Evolutionary conservation across 1,140 invertebrate species (phyloP).

Genomic region (Zelostemma sp.): DNA sequence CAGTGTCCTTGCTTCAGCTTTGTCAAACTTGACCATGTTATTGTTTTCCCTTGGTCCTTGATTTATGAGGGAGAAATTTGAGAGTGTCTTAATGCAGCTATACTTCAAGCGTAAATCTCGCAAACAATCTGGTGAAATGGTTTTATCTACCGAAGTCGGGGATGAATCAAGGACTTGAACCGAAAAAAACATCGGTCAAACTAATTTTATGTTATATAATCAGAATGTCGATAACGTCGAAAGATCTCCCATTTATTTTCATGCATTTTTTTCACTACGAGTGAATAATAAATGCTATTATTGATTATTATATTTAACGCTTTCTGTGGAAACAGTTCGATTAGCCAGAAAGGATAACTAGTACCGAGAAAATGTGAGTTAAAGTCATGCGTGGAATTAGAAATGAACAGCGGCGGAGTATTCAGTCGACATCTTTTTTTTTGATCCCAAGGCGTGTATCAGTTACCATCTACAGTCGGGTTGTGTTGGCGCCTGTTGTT

Average conservation of each 20-base stretch:
- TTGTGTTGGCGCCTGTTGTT: slow-evolving; percentile 43
- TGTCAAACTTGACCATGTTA: slow-evolving; percentile 43
- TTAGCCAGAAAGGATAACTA: neutral
- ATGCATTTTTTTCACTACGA: too few relatives aligned
- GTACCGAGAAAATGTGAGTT: neutral
- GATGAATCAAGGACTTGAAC: too few relatives aligned
- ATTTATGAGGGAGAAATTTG: neutral
- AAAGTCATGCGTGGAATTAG: neutral
- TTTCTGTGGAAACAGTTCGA: neutral
- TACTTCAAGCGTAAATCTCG: neutral
- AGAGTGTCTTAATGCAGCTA: neutral
- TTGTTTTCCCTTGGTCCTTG: slow-evolving; percentile 19
- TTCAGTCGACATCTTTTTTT: slow-evolving; percentile 44
- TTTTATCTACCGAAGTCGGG: too few relatives aligned
- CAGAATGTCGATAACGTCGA: too few relatives aligned
- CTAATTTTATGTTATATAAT: too few relatives aligned
- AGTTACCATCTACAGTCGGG: slow-evolving; percentile 44
- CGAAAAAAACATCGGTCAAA: too few relatives aligned
- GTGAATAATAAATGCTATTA: too few relatives aligned
- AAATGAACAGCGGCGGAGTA: slow-evolving; percentile 4
- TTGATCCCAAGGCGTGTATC: slow-evolving; percentile 40
- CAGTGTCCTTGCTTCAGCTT: slow-evolving; percentile 36
- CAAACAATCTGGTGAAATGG: too few relatives aligned
- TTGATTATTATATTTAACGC: neutral
- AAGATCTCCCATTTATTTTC: too few relatives aligned